phyloP scores from a whole-genome alignment of 1,140 invertebrate species.

The Adoxophyes honmai region DNA sequence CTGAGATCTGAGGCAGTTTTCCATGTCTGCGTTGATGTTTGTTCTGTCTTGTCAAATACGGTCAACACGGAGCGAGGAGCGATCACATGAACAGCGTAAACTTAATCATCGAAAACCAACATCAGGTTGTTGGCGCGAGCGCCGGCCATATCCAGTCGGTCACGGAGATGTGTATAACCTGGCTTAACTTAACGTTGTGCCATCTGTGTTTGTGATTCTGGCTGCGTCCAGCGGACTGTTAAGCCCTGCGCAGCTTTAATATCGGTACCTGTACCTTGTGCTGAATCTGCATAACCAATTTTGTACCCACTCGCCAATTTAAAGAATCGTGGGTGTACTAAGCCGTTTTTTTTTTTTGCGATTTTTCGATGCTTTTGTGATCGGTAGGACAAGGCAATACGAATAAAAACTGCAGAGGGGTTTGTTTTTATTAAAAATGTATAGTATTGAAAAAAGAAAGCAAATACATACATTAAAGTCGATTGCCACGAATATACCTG shows the following conservation, averaged over 20 bases:
- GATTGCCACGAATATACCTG: too few relatives aligned
- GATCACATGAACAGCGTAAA: slow-evolving; percentile 38
- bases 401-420: too few relatives aligned
- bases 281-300: too few relatives aligned
- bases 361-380: too few relatives aligned
- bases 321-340: too few relatives aligned
- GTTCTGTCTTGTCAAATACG: slow-evolving; percentile 29
- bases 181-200: slow-evolving; percentile 19
- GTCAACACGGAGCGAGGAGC: slow-evolving; percentile 27
- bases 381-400: too few relatives aligned
- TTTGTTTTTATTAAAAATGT: too few relatives aligned
- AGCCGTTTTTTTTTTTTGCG: too few relatives aligned
- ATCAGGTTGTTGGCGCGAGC: slow-evolving; percentile 16
- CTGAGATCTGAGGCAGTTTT: neutral
- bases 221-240: neutral
- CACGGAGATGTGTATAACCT: slow-evolving; percentile 22
- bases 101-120: slow-evolving; percentile 50
- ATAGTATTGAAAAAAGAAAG: too few relatives aligned
- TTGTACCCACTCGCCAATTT: too few relatives aligned
- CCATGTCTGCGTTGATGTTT: slow-evolving; percentile 20
- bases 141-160: slow-evolving; percentile 23
- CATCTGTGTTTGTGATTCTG: neutral
- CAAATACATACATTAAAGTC: too few relatives aligned
- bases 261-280: neutral
- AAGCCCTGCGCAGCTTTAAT: neutral